Percentiles rank a stretch among this genome's conserved stretches.
These are phyloP conservation scores for Leucophora obtusa DNA, from an alignment of 2,888 invertebrate genomes.

Conservation along the genomic window DNA sequence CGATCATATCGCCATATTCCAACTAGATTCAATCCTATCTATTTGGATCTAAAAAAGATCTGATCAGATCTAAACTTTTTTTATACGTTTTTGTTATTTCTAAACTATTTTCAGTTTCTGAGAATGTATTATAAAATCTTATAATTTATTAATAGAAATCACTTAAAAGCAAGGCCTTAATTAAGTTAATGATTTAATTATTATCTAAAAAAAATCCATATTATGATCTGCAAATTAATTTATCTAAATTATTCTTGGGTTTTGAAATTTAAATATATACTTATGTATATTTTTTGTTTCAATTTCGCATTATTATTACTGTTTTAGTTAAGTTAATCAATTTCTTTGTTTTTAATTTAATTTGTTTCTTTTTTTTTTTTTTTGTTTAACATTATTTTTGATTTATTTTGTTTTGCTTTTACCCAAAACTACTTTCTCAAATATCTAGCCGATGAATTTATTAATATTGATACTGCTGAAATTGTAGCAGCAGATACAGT, in stretches of 20 bases:
- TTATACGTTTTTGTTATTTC: too few relatives aligned
- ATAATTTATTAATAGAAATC: too few relatives aligned
- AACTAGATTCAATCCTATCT: too few relatives aligned
- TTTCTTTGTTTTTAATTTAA: conserved; percentile 53
- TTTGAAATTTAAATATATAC: not conserved
- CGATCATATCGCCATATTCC: too few relatives aligned
- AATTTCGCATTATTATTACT: conserved; percentile 23
- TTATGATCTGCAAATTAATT: conserved; percentile 5
- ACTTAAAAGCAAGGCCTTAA: too few relatives aligned
- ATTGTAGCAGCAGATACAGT: conserved; percentile 45
- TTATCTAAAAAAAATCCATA: not conserved
- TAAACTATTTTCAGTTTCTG: too few relatives aligned
- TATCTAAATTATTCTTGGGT: not conserved
- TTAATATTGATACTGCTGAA: conserved; percentile 58
- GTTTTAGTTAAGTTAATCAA: conserved; percentile 28
- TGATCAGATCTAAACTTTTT: too few relatives aligned
- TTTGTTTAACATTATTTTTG: conserved; percentile 58
- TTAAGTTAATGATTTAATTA: too few relatives aligned
- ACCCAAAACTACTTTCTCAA: conserved; percentile 31
- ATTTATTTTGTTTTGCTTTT: conserved; percentile 53
- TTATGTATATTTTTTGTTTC: conserved; percentile 17
- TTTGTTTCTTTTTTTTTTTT: conserved; percentile 61
- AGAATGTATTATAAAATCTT: too few relatives aligned
- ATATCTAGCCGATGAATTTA: conserved; percentile 65
- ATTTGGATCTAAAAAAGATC: too few relatives aligned